Base-by-base conservation (phyloP, 2,888 invertebrate species). In the Panopea generosa region DNA sequence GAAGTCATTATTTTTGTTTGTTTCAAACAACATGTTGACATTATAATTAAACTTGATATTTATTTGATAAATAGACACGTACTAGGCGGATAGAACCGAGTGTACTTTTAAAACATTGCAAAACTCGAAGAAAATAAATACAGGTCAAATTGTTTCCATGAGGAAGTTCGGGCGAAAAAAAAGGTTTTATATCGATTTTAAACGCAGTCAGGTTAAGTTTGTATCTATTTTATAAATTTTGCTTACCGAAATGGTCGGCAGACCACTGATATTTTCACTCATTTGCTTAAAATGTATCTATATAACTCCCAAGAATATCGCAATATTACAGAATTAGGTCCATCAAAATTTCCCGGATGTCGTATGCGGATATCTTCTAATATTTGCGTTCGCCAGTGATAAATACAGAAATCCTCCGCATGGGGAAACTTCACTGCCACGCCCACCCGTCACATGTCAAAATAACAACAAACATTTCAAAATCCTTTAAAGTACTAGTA, bases 221-320 rank as follows among this genome's bases (percentile, higher is more conserved):
- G n/a, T n/a, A n/a, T n/a, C n/a, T n/a, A n/a, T n/a, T 20, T 20
- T 20, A 50, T 22, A 20, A 22, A 6, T 55, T 20, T 38, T 45
- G 63, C 78, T 71, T 82, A 86, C 86, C 73, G 82, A 70, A 18
- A 82, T 66, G 16, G 79, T 85, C 52, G 84, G 85, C 71, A 86
- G 73, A 67, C 87, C 86, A 82, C 79, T 81, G 50, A 85, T 82
- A 53, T 61, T 65, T 43, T 26, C 38, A 27, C n/a, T 29, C 57
- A 57, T 67, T 57, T 40, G 50, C 61, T 26, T 45, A 45, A 26
- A 24, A 18, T 16, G n/a, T 22, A 18, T 60, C 6, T 38, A 18
- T 18, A 22, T 27, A 22, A n/a, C 27, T n/a, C 50, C 3, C 9
- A 50, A 47, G 22, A 47, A 20, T 60, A 16, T 18, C 45, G 33